phyloP scores from a whole-genome alignment of 2,888 invertebrate genomes.

The Tenodera sinensis region DNA sequence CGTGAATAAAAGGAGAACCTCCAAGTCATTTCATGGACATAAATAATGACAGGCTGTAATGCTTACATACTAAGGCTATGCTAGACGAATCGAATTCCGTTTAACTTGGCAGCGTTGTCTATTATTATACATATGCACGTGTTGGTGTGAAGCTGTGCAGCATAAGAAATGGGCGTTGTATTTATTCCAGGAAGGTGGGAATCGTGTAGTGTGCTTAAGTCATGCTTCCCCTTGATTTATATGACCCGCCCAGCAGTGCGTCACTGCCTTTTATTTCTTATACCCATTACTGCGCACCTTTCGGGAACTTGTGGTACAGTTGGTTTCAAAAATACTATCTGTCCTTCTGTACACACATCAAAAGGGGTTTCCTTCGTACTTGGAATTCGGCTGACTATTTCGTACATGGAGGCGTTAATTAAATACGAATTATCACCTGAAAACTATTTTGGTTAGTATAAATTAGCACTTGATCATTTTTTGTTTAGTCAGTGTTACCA shows the following conservation, averaged over 20 bases:
- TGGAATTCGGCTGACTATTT: no score
- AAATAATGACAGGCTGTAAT: neutral
- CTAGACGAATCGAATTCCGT: neutral
- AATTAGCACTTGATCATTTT: no score
- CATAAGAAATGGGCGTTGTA: neutral
- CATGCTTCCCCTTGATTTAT: conserved; percentile 2
- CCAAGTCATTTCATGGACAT: neutral
- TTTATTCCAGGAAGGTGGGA: neutral
- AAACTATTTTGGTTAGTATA: no score
- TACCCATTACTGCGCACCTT: neutral
- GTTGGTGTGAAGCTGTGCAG: neutral
- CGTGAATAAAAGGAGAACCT: neutral
- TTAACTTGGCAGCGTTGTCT: neutral
- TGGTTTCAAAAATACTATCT: neutral
- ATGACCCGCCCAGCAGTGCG: neutral
- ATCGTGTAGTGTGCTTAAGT: neutral
- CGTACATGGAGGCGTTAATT: no score
- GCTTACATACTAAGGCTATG: neutral
- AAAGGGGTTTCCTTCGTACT: no score
- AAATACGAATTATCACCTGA: no score
- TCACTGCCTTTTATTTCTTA: neutral
- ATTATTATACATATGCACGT: neutral
- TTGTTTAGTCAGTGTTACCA: no score
- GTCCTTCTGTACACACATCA: no score
- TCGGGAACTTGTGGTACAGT: neutral